Base-by-base conservation (phyloP, 2,113 vertebrate species). In the Picathartes gymnocephalus region DNA sequence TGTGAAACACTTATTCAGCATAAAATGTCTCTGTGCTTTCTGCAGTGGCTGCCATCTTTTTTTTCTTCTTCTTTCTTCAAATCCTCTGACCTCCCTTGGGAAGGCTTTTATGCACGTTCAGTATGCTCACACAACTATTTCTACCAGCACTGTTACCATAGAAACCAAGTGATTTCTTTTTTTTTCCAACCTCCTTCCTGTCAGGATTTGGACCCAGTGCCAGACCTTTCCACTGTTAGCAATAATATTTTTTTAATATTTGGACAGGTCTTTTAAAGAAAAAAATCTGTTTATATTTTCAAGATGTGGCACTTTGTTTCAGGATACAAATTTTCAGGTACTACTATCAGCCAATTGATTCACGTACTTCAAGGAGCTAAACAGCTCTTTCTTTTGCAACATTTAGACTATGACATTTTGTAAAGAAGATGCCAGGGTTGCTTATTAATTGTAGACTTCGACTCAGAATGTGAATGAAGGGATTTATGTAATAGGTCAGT, bases 61-160 rank as follows among this genome's bases (percentile, higher is more conserved):
- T 57, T 51, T 45, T 30, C n/a, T 16, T 14, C 87, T 94, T 89
- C 91, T 79, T 84, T 86, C 81, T 92, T 94, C 96, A 96, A 90
- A 95, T 96, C 95, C 97, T 96, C 94, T 94, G 85, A 86, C 84
- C 95, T 98, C 98, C 98, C 98, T 88, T 93, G 98, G 98, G 98
- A 98, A 96, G 93, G 84, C 96, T 98, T 97, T 97, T 90, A 77
- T 87, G 95, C 98, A 97, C 68, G 94, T 97, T 98, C 97, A 98
- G 97, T 98, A 97, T 97, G 98, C 96, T 97, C 97, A 95, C 94
- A 94, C 93, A 93, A 94, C 96, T 97, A 97, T 96, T 97, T 97
- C 96, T 97, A 94, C 97, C 94, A 97, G 95, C 94, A 96, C 85
- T 3, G 97, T 99, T 97, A 47, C 98, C 98, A 98, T 98, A 97